phyloP scores from a whole-genome alignment of 2,888 invertebrate species.

The Drosophila mettleri region DNA sequence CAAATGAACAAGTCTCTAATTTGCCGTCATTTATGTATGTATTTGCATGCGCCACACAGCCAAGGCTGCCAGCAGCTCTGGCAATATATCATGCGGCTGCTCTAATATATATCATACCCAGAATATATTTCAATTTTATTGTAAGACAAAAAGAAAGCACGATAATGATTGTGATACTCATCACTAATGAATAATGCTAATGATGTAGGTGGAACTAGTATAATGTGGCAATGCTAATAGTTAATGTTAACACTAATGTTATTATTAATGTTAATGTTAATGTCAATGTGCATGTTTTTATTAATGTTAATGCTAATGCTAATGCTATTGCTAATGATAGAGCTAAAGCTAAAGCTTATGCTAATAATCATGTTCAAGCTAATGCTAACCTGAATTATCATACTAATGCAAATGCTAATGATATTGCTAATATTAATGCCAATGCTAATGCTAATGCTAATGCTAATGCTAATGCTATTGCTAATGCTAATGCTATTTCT shows the following conservation, averaged over 20 bases:
- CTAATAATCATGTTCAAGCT: too few species aligned
- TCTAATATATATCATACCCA: neutral
- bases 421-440: neutral
- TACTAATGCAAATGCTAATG: neutral
- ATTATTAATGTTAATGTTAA: too few species aligned
- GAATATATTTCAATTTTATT: neutral
- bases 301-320: too few species aligned
- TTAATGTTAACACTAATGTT: too few species aligned
- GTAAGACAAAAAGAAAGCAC: neutral
- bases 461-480: neutral
- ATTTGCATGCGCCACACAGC: neutral
- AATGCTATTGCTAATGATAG: too few species aligned
- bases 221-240: too few species aligned
- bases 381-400: neutral
- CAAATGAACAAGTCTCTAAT: slow-evolving; percentile 32
- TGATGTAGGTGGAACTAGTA: too few species aligned
- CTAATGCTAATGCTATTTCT: neutral
- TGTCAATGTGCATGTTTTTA: too few species aligned
- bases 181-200: too few species aligned
- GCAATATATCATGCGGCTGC: neutral
- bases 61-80: slow-evolving; percentile 21
- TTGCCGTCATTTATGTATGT: slow-evolving; percentile 4
- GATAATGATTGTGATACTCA: too few species aligned
- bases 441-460: neutral
- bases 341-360: too few species aligned